Evolutionary conservation across 2,888 invertebrate genomes (phyloP), one percentile per base, ranked within the genome.

Genomic region (Melanchra persicariae): DNA sequence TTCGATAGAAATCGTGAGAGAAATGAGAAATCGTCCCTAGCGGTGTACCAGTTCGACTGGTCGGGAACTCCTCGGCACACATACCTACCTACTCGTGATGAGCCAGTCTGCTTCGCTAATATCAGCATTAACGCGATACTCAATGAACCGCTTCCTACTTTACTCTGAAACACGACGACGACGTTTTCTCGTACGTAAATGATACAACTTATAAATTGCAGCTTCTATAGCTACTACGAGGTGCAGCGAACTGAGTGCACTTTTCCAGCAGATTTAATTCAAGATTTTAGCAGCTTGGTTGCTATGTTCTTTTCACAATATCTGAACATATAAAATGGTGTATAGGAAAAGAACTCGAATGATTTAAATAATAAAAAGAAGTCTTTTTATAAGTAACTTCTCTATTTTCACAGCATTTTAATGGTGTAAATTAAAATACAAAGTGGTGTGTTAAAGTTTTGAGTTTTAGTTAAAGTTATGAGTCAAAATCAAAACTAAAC

Each of bases 61-160:
- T 51, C 43, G 40, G 45, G 43, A 55, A 52, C 22, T 68, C 49
- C 30, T 62, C 54, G 81, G 30, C 66, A 57, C 52, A 71, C 65
- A 67, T 80, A 70, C n/a, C n/a, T n/a, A n/a, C n/a, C n/a, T n/a
- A n/a, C 2, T 15, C n/a, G 54, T n/a, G n/a, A 54, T n/a, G n/a
- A 54, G 43, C 60, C 52, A 55, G 72, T 55, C 52, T 77, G 63
- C 60, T 76, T 68, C 49, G 40, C 70, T 82, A 79, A 81, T 76
- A 74, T 68, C 73, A 68, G 77, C 79, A 79, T 85, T 81, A 82
- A 65, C 67, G 70, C 80, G 84, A 73, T 83, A 79, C 82, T 79
- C 86, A 91, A 93, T 89, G 84, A 90, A 87, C 64, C 34, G 87
- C 88, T 92, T 93, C 93, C 93, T 93, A 90, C 91, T 92, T 93